These are phyloP conservation scores for Drosophila murphyi DNA, from an alignment of 1,140 invertebrate species.

Conservation along the genomic window DNA sequence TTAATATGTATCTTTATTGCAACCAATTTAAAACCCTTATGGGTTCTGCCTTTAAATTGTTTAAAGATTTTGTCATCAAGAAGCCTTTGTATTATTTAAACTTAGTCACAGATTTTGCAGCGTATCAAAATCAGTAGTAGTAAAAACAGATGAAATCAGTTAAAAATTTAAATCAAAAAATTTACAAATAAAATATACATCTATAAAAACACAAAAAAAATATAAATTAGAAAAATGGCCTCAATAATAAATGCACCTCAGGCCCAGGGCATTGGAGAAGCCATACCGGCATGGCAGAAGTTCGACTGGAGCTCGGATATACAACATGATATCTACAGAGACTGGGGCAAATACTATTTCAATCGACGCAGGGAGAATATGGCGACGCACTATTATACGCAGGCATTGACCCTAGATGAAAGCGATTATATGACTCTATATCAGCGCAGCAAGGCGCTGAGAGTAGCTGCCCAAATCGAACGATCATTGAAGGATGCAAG, in stretches of 20 bases:
- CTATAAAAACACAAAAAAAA: neutral
- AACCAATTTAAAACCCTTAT: too few relatives aligned
- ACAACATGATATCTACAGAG: slow-evolving; percentile 67
- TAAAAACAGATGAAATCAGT: neutral
- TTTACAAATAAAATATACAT: neutral
- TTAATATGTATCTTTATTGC: too few relatives aligned
- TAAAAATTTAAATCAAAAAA: neutral
- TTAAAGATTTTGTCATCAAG: neutral
- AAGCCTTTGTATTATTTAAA: neutral
- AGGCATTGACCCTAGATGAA: slow-evolving; percentile 53
- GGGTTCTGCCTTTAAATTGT: too few relatives aligned
- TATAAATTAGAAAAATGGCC: slow-evolving; percentile 32
- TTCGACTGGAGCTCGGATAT: slow-evolving; percentile 64
- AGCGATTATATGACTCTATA: slow-evolving; percentile 61
- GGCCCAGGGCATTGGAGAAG: slow-evolving; percentile 4
- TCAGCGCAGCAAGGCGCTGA: slow-evolving; percentile 55
- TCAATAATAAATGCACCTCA: slow-evolving; percentile 42
- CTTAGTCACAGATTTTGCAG: neutral
- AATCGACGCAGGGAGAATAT: slow-evolving; percentile 57
- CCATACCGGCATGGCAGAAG: slow-evolving; percentile 53
- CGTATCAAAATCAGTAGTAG: neutral
- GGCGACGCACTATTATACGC: slow-evolving; percentile 58
- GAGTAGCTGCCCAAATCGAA: slow-evolving; percentile 58
- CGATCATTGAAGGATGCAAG: slow-evolving; percentile 51
- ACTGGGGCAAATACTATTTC: slow-evolving; percentile 76